A percentile compares a stretch with the other conserved stretches of the same genome.
Evolutionary conservation across 2,888 invertebrate species (phyloP).

Genomic region (Acleris literana): DNA sequence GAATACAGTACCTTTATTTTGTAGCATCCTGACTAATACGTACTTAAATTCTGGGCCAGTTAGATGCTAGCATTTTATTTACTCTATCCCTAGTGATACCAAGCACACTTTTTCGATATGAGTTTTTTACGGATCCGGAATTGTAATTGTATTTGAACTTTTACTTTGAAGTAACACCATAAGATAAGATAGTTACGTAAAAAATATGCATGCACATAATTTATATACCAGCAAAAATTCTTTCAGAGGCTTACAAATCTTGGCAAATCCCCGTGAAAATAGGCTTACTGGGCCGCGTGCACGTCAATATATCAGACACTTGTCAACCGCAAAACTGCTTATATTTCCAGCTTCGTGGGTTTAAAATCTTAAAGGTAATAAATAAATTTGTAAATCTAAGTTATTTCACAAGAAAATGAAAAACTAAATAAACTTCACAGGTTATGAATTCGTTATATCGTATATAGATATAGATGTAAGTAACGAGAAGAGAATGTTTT

Average conservation of each 20-base stretch:
- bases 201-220: not conserved
- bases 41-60: too few relatives aligned
- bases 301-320: constrained; percentile 73
- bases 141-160: too few relatives aligned
- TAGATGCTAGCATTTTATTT: too few relatives aligned
- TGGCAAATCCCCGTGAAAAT: constrained; percentile 52
- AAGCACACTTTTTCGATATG: too few relatives aligned
- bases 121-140: too few relatives aligned
- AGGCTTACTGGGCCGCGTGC: constrained; percentile 65
- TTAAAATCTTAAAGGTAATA: not conserved
- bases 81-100: too few relatives aligned
- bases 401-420: not conserved
- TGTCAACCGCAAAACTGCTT: constrained; percentile 65
- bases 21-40: too few relatives aligned
- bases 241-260: constrained; percentile 46
- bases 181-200: not conserved
- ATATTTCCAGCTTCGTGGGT: constrained; percentile 50
- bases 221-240: constrained; percentile 19
- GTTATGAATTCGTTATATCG: too few relatives aligned
- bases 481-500: too few relatives aligned
- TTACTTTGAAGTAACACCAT: not conserved
- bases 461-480: too few relatives aligned
- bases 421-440: not conserved
- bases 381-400: not conserved
- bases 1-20: too few relatives aligned